Base-by-base conservation (phyloP, 2,113 vertebrate genomes). In the Leiothrix lutea region DNA sequence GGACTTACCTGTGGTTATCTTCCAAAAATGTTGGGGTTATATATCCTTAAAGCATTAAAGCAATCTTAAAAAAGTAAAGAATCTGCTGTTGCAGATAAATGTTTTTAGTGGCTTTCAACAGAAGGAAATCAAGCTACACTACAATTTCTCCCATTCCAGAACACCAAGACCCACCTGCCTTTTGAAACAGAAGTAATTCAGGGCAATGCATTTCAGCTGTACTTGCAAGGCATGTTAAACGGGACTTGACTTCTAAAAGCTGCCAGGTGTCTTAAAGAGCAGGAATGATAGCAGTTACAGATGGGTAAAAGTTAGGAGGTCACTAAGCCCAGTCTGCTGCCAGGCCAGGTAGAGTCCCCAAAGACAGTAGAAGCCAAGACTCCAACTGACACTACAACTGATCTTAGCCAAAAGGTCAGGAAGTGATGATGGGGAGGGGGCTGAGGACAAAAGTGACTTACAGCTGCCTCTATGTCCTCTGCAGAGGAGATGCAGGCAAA, bases 41-140 rank as follows among this genome's bases (percentile, higher is more conserved):
- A 50, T 61, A 80, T 58, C 45, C 23, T 61, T 18, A 61, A 61
- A 50, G 25, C 11, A 35, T 19, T 29, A 47, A 60, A 86, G 5
- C 20, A 87, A 40, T 15, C 53, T 44, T 31, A 0, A 29, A 85
- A 61, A 80, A 54, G 13, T 2, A 53, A 60, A 50, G 4, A n/a
- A 24, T 2, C 22, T 26, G 5, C 45, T 24, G 1, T 18, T 82
- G 12, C 8, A 71, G 4, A 31, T 21, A 66, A 60, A 64, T 4
- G 1, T 0, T 26, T 28, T 29, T 21, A 25, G 7, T 53, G 4
- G 8, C 12, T 57, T 78, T n/a, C 35, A 33, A 44, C 1, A 66
- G 6, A 88, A 22, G 0, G 0, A 0, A 57, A 2, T 2, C 8
- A 65, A 80, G 0, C 53, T 26, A 2, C 25, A 36, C 2, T 22